Percentiles rank a stretch among this genome's conserved stretches.
These are phyloP conservation scores for Fragum whitleyi DNA, from an alignment of 2,888 invertebrate genomes.

Conservation along the genomic window DNA sequence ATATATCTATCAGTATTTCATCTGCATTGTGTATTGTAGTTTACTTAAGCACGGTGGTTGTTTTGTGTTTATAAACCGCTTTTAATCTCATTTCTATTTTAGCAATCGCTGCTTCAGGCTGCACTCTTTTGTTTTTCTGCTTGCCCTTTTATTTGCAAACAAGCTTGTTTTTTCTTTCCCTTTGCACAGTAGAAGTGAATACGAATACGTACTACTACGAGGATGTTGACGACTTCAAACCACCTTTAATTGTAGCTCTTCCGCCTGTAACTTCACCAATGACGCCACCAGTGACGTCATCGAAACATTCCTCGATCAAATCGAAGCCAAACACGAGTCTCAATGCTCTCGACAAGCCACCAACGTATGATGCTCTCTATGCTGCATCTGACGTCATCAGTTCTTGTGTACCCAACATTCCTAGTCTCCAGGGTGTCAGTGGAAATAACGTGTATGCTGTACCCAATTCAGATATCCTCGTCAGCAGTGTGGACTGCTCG, in stretches of 20 bases:
- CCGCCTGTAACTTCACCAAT: slow-evolving; percentile 75
- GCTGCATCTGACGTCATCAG: slow-evolving; percentile 81
- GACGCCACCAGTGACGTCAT: slow-evolving; percentile 62
- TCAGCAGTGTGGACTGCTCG: slow-evolving; percentile 85
- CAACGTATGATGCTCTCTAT: slow-evolving; percentile 80
- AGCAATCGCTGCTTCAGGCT: slow-evolving; percentile 25
- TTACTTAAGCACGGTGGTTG: neutral
- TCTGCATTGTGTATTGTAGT: slow-evolving; percentile 5
- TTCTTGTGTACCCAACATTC: slow-evolving; percentile 79
- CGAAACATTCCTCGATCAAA: slow-evolving; percentile 66
- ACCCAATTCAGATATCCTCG: slow-evolving; percentile 86
- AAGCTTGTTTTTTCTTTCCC: slow-evolving; percentile 58
- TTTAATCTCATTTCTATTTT: neutral
- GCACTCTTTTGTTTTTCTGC: slow-evolving; percentile 26
- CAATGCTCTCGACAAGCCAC: slow-evolving; percentile 77
- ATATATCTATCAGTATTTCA: neutral
- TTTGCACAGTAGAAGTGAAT: slow-evolving; percentile 75
- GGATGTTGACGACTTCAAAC: slow-evolving; percentile 83
- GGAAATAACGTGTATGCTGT: slow-evolving; percentile 86
- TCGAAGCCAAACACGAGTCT: slow-evolving; percentile 52
- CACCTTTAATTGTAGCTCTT: slow-evolving; percentile 79
- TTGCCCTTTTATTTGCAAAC: slow-evolving; percentile 41
- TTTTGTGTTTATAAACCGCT: slow-evolving; percentile 5
- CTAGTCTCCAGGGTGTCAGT: slow-evolving; percentile 84
- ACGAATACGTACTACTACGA: slow-evolving; percentile 81